A percentile compares a stretch with the other conserved stretches of the same genome.
Conservation (phyloP, 2,888 invertebrate species). For the Scaptomyza polygonia region DNA sequence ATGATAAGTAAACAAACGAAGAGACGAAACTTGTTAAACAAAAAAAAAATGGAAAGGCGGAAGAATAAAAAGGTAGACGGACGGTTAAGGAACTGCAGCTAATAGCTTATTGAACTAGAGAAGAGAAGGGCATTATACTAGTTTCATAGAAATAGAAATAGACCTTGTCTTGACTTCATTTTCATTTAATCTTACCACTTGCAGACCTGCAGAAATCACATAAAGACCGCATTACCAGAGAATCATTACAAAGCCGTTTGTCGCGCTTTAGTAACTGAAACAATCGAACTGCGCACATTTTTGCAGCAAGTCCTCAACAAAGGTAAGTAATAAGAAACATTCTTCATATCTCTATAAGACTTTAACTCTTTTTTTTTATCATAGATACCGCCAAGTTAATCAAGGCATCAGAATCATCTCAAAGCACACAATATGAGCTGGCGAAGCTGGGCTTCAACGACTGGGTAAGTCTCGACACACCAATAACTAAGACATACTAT, state of each 20-base stretch:
- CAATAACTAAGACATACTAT: neutral
- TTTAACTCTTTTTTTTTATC: constrained; percentile 60
- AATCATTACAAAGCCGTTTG: constrained; percentile 94
- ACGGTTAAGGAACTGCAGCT: too few relatives aligned
- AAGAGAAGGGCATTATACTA: too few relatives aligned
- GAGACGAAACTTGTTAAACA: neutral
- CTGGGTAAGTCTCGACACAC: constrained; percentile 88
- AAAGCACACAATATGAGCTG: constrained; percentile 88
- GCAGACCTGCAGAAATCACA: constrained; percentile 86
- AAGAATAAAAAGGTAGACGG: neutral
- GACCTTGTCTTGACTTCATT: too few relatives aligned
- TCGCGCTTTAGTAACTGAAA: constrained; percentile 95
- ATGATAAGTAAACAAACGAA: constrained; percentile 12
- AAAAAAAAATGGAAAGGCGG: neutral
- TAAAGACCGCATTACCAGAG: constrained; percentile 85
- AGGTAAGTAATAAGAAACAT: constrained; percentile 77
- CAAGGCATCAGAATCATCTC: constrained; percentile 80
- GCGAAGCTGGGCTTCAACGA: constrained; percentile 94
- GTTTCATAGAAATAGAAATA: too few relatives aligned
- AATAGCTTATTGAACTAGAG: too few relatives aligned
- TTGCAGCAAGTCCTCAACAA: constrained; percentile 90
- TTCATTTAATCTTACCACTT: constrained; percentile 13
- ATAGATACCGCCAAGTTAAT: constrained; percentile 88
- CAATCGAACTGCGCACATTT: constrained; percentile 94
- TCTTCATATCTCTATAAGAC: neutral